Evolutionary conservation across 1,140 invertebrate species (phyloP), one percentile per base, ranked within the genome.

Genomic region (Drosophila orosa): DNA sequence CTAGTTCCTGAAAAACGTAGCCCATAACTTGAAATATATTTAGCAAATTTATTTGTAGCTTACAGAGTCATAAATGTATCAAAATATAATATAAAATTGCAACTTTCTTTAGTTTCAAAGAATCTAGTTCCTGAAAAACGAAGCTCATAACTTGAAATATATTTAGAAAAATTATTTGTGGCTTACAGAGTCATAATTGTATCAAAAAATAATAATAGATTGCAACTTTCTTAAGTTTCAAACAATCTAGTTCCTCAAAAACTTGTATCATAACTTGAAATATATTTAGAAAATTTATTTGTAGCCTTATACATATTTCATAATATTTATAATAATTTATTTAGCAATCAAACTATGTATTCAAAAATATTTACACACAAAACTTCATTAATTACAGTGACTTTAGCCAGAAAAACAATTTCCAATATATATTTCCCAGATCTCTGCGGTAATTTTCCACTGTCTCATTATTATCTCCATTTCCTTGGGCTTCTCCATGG

Each of bases 401-500:
- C 7, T 1, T 13, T 3, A n/a, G n/a, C n/a, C n/a, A n/a, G 2
- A 13, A 24, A 48, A 12, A 15, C 55, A 44, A 61, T 42, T 61
- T 31, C 69, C 59, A 71, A 47, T n/a, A 25, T n/a, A 25, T 6
- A 10, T 3, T 27, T 17, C 9, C 8, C 2, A 1, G 5, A 12
- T 12, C 9, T 25, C 0, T 5, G 45, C 1, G 9, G 9, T 17
- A 9, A 10, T 10, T 12, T 8, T 52, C 35, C 33, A 37, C 29
- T 56, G 33, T 31, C 19, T n/a, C 27, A 42, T 13, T 39, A 39
- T 19, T 24, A 24, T 39, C 54, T 58, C 56, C 24, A 42, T 40
- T 52, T 65, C 65, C 61, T 40, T 57, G 31, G 29, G 12, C n/a
- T 29, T 27, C 29, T 66, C 12, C 56, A 15, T 58, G 40, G 62